phyloP scores from a whole-genome alignment of 2,888 invertebrate species.

The Mystacides longicornis region DNA sequence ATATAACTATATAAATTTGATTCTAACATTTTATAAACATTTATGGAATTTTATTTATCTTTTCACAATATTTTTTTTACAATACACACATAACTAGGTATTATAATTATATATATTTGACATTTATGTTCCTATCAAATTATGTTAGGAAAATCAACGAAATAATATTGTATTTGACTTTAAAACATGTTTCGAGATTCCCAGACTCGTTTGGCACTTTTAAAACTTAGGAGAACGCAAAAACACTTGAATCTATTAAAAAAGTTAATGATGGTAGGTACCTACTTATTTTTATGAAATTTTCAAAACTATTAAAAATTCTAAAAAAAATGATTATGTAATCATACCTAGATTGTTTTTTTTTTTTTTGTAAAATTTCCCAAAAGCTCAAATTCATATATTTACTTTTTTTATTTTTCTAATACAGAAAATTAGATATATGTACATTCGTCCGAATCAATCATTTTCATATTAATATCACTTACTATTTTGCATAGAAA shows the following conservation, averaged over 20 bases:
- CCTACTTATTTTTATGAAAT: not conserved
- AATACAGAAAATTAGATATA: too few relatives aligned
- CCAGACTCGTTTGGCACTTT: too few relatives aligned
- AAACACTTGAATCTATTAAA: too few relatives aligned
- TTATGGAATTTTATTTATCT: not conserved
- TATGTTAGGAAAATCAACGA: too few relatives aligned
- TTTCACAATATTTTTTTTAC: too few relatives aligned
- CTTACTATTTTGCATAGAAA: too few relatives aligned
- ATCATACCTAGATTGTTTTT: not conserved
- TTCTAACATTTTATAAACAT: not conserved
- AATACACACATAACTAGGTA: not conserved
- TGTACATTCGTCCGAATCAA: too few relatives aligned
- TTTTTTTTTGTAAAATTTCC: not conserved
- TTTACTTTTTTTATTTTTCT: not conserved
- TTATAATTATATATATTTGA: not conserved
- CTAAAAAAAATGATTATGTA: not conserved
- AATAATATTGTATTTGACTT: too few relatives aligned
- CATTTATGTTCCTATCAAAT: not conserved
- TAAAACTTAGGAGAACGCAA: too few relatives aligned
- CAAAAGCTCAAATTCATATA: not conserved
- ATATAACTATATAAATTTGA: not conserved
- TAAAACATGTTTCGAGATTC: too few relatives aligned
- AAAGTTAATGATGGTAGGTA: not conserved
- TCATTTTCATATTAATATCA: too few relatives aligned
- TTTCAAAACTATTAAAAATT: not conserved